Base-by-base conservation (phyloP, 2,113 vertebrate genomes). In the Trematomus loennbergii region DNA sequence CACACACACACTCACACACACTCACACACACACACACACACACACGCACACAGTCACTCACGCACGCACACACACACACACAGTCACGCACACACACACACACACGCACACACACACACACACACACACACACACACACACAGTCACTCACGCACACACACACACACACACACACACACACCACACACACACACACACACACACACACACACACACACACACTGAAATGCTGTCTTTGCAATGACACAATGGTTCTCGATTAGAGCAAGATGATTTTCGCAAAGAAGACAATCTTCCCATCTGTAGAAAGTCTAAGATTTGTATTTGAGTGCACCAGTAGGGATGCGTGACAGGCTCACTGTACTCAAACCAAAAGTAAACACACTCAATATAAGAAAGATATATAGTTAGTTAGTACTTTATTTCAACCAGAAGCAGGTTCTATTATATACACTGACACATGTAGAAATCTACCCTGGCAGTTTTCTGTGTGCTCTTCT, bases 151-250 rank as follows among this genome's bases (percentile, higher is more conserved):
- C 62, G 40, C 49, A 57, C 53, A 59, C 45, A 50, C 36, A 22
- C n/a, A 17, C 60, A 46, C 40, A 48, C 5, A 12, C 54, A 49
- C 59, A 57, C 48, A 63, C 50, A 61, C 45, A 64, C 52, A 22
- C 57, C 40, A 63, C 68, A 49, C 20, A 66, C 40, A 49, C 50
- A 53, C 9, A 45, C 54, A 25, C 20, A 59, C 76, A 48, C 40
- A 65, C 49, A 62, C 75, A 33, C 50, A 62, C 74, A 53, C 60
- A 58, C 22, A 17, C 60, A 36, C 50, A 25, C 25, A 2, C 25
- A 25, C 25, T 0, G 2, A 25, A 25, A 17, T 50, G 40, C 36
- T 10, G 1, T 16, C 15, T 17, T 54, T 25, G 25, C 25, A 25
- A 25, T 25, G 25, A 25, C 46, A 40, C 48, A 18, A 65, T 65